These are phyloP conservation scores for Nowickia ferox DNA, from an alignment of 2,888 invertebrate species.

Conservation along the genomic window DNA sequence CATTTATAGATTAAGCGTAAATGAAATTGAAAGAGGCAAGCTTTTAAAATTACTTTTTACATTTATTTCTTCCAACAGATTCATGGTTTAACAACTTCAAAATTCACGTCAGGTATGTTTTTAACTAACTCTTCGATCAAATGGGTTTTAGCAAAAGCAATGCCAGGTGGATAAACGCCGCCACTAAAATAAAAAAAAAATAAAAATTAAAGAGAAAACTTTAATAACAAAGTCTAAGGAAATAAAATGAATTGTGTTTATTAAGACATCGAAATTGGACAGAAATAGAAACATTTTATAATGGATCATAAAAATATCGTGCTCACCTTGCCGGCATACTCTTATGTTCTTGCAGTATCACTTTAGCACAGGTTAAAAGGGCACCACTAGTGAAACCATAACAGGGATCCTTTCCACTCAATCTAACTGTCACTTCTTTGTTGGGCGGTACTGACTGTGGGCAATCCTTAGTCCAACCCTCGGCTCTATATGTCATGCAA, in stretches of 20 bases:
- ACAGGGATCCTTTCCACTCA: conserved; percentile 84
- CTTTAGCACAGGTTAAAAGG: conserved; percentile 88
- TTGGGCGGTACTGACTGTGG: conserved; percentile 85
- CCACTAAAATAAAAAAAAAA: conserved; percentile 82
- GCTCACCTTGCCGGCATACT: conserved; percentile 86
- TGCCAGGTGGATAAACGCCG: conserved; percentile 92
- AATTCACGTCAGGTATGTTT: conserved; percentile 85
- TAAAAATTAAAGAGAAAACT: conserved; percentile 10
- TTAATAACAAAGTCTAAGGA: neutral
- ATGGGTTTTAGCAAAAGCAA: conserved; percentile 91
- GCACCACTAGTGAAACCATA: conserved; percentile 91
- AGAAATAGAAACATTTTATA: neutral
- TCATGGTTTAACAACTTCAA: conserved; percentile 84
- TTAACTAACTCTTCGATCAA: conserved; percentile 88
- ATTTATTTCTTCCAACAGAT: conserved; percentile 16
- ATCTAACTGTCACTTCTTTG: conserved; percentile 86
- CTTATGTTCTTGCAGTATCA: conserved; percentile 88
- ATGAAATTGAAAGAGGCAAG: conserved; percentile 19
- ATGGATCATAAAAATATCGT: neutral
- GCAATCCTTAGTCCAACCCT: conserved; percentile 88
- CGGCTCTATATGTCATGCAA: conserved; percentile 87
- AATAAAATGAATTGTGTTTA: neutral
- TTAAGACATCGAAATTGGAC: neutral
- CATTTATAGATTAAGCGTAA: conserved; percentile 44
- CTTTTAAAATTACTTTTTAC: conserved; percentile 15